Conservation (phyloP, 2,797 vertebrate genomes). For the Menidia menidia region DNA sequence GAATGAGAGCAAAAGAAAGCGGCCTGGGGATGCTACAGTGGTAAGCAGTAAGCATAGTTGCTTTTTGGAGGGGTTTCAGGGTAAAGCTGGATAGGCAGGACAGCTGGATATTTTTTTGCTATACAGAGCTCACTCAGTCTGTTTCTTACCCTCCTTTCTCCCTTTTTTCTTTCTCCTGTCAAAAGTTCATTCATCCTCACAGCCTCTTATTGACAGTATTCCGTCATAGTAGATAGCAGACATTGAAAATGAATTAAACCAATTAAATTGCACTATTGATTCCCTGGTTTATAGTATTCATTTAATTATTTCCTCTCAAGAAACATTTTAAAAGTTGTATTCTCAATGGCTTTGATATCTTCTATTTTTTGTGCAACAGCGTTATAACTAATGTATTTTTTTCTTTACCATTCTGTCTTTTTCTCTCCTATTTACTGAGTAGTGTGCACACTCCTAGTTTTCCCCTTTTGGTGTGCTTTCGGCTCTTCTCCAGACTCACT, state of each 20-base stretch:
- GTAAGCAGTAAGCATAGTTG: slow-evolving; percentile 64
- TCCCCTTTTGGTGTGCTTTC: no score
- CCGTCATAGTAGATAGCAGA: slow-evolving; percentile 32
- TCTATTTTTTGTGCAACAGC: no score
- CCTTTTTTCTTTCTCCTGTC: slow-evolving; percentile 46
- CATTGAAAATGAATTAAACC: slow-evolving; percentile 30
- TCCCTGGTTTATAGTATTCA: not conserved
- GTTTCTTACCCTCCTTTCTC: slow-evolving; percentile 50
- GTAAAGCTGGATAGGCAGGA: slow-evolving; percentile 60
- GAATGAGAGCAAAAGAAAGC: slow-evolving; percentile 72
- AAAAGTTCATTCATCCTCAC: slow-evolving; percentile 36
- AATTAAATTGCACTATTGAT: not conserved
- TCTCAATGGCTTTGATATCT: not conserved
- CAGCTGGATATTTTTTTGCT: slow-evolving; percentile 76
- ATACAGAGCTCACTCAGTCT: slow-evolving; percentile 49
- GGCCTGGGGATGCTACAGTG: slow-evolving; percentile 69
- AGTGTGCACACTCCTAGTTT: not conserved
- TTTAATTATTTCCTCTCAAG: not conserved
- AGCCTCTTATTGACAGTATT: slow-evolving; percentile 51
- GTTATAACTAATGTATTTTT: no score
- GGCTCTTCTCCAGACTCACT: no score
- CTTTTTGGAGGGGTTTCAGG: slow-evolving; percentile 73
- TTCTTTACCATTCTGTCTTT: not conserved
- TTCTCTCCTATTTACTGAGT: not conserved
- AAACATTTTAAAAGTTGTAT: not conserved